Evolutionary conservation across 2,888 invertebrate species (phyloP), one percentile per base, ranked within the genome.

Genomic region (Trachelus stipa): DNA sequence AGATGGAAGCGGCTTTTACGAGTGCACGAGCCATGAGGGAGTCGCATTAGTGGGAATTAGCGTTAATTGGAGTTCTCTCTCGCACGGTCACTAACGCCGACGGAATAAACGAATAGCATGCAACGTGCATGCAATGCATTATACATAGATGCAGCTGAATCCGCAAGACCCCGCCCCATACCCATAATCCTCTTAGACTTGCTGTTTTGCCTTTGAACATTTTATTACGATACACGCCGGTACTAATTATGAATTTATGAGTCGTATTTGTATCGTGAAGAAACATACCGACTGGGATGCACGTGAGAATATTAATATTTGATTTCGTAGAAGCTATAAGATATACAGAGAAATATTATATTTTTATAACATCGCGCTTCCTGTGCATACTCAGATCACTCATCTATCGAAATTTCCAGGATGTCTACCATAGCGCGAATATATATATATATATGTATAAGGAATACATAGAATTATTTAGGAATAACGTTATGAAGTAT

Each of bases 31-130:
- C 80, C 80, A 78, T 84, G 83, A 83, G 83, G 81, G 82, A 83
- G 81, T 83, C 82, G 83, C 86, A 90, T 90, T 90, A 90, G 87
- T 85, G 85, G 86, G 89, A 91, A 91, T 91, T 91, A 90, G 83
- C 88, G 88, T 91, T 90, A 91, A 91, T 91, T 91, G 88, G 81
- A 85, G 83, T 84, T 85, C 73, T 76, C 73, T 34, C 69, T 77
- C 73, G 37, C 74, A 35, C 73, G 71, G 31, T 34, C 71, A 33
- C 71, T 34, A 68, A 23, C 69, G 69, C 34, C 76, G 69, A 75
- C 15, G 69, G 56, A 23, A 75, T 74, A 78, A 78, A 73, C 34
- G 75, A 80, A 78, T 80, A 79, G 81, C 75, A 78, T 78, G 73
- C 79, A 80, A 81, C 81, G 78, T 79, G 79, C 78, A 79, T 77